Evolutionary conservation across 2,797 vertebrate genomes (phyloP).

Genomic region (Okamejei kenojei): DNA sequence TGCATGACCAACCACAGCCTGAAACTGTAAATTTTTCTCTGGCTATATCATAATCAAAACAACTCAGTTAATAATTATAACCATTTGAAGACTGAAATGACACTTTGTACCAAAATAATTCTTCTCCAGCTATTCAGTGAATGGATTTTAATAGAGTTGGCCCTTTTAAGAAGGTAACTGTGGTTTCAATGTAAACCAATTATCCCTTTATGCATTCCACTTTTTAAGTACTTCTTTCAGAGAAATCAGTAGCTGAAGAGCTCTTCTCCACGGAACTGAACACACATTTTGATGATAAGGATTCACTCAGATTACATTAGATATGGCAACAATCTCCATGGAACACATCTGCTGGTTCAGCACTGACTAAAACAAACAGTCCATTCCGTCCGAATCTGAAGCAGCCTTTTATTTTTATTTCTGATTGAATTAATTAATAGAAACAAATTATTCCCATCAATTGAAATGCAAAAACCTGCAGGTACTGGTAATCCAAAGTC

Average conservation of each 20-base stretch:
- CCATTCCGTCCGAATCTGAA: not conserved
- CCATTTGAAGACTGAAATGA: not conserved
- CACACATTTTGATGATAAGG: not conserved
- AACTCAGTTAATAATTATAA: not conserved
- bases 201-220: slow-evolving; percentile 31
- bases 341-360: slow-evolving; percentile 1
- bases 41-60: not conserved
- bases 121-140: not conserved
- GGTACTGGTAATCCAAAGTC: too few species aligned
- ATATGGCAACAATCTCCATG: slow-evolving; percentile 1
- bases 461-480: too few species aligned
- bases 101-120: not conserved
- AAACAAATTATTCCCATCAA: not conserved
- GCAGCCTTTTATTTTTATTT: not conserved
- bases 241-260: slow-evolving; percentile 23
- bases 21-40: not conserved
- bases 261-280: slow-evolving; percentile 18
- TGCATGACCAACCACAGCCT: not conserved
- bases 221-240: slow-evolving; percentile 33
- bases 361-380: not conserved
- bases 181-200: slow-evolving; percentile 17
- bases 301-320: slow-evolving; percentile 28
- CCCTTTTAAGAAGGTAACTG: slow-evolving; percentile 21
- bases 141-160: not conserved
- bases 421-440: not conserved